These are phyloP conservation scores for Pocillopora damicornis DNA, from an alignment of 64 coral and sea anemone genomes.

Conservation along the genomic window DNA sequence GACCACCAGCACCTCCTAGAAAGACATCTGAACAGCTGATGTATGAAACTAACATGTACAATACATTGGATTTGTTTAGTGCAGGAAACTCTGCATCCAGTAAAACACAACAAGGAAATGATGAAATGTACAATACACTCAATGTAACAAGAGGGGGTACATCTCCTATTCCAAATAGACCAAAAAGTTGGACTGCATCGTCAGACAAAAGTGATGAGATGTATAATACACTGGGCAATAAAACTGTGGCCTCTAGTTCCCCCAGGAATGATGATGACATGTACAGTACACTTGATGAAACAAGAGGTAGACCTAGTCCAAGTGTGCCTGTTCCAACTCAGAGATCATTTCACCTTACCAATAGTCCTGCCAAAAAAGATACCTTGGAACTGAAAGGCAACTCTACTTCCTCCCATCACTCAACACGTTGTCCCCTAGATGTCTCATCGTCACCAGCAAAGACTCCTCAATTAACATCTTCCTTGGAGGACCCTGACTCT, in stretches of 20 bases:
- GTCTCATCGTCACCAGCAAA: neutral
- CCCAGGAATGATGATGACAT: conserved; percentile 5
- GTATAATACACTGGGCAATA: neutral
- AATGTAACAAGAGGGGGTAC: neutral
- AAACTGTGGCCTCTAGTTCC: neutral
- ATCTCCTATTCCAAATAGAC: no score
- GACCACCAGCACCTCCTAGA: neutral
- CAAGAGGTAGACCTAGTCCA: neutral
- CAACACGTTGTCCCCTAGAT: conserved; percentile 26
- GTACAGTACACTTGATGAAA: conserved; percentile 38
- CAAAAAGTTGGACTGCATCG: no score
- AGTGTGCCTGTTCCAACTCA: neutral
- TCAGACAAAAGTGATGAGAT: neutral
- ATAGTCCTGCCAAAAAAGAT: neutral
- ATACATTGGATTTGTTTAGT: no score
- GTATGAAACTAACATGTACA: no score
- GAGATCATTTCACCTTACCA: neutral
- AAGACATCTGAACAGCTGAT: neutral
- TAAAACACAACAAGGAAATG: neutral
- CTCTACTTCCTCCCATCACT: conserved; percentile 21
- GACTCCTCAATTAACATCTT: conserved; percentile 3
- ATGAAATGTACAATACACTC: conserved; percentile 23
- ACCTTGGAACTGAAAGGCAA: conserved; percentile 17
- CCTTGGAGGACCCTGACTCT: conserved; percentile 50
- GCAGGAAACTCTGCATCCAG: no score